Conservation (phyloP, 2,113 vertebrate species). For the Esox niger region DNA sequence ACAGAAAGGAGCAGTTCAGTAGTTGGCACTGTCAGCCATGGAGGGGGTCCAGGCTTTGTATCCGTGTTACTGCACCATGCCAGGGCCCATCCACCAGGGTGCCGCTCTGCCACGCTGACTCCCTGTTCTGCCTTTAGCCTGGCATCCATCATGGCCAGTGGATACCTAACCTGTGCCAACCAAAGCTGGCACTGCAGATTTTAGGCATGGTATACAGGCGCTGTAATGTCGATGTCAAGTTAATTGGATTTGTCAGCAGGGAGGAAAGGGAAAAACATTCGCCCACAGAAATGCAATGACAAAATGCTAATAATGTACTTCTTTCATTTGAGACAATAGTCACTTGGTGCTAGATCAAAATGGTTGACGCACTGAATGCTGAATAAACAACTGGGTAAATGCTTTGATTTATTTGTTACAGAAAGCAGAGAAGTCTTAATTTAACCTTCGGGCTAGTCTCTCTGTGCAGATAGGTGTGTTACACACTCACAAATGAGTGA, state of each 20-base stretch:
- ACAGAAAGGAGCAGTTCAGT: constrained; percentile 1
- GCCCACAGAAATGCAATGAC: constrained; percentile 41
- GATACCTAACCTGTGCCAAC: constrained; percentile 11
- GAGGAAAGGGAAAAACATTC: constrained; percentile 36
- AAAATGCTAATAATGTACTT: constrained; percentile 24
- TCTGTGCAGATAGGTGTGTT: constrained; percentile 13
- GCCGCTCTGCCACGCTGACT: constrained; percentile 28
- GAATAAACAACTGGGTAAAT: background rate
- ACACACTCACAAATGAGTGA: constrained; percentile 18
- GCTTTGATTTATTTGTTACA: background rate
- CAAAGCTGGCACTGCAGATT: constrained; percentile 27
- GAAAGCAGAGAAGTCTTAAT: background rate
- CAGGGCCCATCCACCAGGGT: constrained; percentile 22
- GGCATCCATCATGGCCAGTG: constrained; percentile 33
- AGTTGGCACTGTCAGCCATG: constrained; percentile 43
- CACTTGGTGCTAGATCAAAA: background rate
- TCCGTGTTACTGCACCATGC: constrained; percentile 30
- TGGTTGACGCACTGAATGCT: background rate
- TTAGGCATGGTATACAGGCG: constrained; percentile 23
- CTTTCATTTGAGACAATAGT: background rate
- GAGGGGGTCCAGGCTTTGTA: constrained; percentile 9
- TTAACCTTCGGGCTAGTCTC: constrained; percentile 25
- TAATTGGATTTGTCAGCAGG: constrained; percentile 58
- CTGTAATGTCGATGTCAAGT: constrained; percentile 42
- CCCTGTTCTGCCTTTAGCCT: constrained; percentile 8